Evolutionary conservation across 2,888 invertebrate genomes (phyloP).

Genomic region (Phlogophora meticulosa): DNA sequence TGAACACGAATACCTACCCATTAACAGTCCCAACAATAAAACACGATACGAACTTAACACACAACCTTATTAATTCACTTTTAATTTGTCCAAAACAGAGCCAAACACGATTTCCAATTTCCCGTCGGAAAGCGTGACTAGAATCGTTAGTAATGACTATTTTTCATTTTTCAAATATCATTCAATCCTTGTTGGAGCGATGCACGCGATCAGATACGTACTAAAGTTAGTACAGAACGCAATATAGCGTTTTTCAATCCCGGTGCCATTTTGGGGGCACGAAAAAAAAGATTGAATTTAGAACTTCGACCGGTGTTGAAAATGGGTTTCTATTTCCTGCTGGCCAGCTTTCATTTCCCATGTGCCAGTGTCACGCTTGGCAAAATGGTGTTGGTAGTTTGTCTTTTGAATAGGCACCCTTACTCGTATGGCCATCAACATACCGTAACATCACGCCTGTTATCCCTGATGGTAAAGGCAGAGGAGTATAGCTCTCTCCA

Average conservation of each 20-base stretch:
- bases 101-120: conserved; percentile 8
- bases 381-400: background rate
- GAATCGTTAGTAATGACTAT: conserved; percentile 19
- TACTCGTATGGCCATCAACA: no score
- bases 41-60: background rate
- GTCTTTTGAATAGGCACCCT: background rate
- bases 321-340: conserved; percentile 30
- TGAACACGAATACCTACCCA: background rate
- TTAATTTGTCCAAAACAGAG: background rate
- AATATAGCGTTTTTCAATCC: conserved; percentile 48
- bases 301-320: conserved; percentile 20
- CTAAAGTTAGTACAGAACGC: conserved; percentile 31
- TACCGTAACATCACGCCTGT: no score
- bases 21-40: background rate
- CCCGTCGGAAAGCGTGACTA: conserved; percentile 14
- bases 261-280: conserved; percentile 16
- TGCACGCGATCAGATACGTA: conserved; percentile 58
- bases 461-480: no score
- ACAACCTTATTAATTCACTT: conserved; percentile 11
- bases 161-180: conserved; percentile 44
- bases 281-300: conserved; percentile 37
- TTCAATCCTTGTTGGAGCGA: conserved; percentile 23
- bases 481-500: no score
- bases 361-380: background rate
- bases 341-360: background rate